Conservation (phyloP, 2,113 vertebrate species). For the Sprattus sprattus region DNA sequence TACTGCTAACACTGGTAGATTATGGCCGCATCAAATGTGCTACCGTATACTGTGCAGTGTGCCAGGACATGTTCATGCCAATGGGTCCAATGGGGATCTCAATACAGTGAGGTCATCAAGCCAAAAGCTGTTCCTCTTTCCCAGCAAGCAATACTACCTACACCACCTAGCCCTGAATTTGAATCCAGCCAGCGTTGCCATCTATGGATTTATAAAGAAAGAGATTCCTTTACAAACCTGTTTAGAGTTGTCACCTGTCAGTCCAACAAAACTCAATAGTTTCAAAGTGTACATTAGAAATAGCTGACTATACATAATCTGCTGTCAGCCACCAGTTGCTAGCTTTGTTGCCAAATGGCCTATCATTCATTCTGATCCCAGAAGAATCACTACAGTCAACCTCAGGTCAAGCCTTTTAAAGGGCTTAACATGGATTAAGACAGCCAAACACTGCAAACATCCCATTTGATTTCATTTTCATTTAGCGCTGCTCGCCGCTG, state of each 20-base stretch:
- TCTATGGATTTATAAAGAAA: too few relatives aligned
- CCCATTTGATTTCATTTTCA: conserved; percentile 6
- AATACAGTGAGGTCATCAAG: background rate
- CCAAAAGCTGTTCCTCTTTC: background rate
- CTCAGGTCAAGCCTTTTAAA: conserved; percentile 9
- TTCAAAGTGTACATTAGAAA: background rate
- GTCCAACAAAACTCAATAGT: background rate
- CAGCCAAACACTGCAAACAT: conserved; percentile 4
- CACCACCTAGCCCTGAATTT: background rate
- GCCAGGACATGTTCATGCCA: background rate
- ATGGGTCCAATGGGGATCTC: background rate
- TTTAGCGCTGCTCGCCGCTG: background rate
- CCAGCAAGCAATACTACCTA: background rate
- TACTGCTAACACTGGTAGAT: conserved; percentile 11
- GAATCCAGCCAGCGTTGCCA: background rate
- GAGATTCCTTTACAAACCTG: background rate
- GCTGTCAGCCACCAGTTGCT: background rate
- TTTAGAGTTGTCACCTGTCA: background rate
- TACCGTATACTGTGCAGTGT: background rate
- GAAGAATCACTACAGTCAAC: background rate
- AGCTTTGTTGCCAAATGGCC: background rate
- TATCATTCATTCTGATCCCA: background rate
- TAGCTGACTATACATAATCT: background rate
- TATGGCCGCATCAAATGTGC: background rate
- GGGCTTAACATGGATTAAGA: background rate